Conservation (phyloP, 2,797 vertebrate genomes). For the Erpetoichthys calabaricus region DNA sequence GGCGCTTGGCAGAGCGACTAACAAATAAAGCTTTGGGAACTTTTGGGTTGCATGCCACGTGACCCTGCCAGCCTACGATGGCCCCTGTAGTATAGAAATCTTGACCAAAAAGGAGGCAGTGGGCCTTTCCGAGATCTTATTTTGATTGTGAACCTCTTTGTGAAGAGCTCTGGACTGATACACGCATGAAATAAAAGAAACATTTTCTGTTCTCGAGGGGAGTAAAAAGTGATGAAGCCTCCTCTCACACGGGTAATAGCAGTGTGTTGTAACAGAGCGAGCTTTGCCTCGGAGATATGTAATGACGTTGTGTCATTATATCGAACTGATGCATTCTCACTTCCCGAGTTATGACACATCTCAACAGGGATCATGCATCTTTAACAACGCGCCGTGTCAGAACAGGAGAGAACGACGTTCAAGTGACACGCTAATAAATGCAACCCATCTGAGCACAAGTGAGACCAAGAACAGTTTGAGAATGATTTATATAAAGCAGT, state of each 20-base stretch:
- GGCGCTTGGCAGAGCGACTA: too few species aligned
- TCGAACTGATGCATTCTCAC: not conserved
- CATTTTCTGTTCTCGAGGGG: too few species aligned
- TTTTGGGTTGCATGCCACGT: too few species aligned
- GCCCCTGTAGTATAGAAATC: too few species aligned
- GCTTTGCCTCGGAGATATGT: not conserved
- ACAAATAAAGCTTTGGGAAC: too few species aligned
- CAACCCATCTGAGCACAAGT: constrained; percentile 2
- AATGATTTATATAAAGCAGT: constrained; percentile 6
- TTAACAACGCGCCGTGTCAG: not conserved
- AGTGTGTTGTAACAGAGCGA: not conserved
- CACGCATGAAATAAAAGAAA: too few species aligned
- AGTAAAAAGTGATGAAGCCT: too few species aligned
- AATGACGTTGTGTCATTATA: not conserved
- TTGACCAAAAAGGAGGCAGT: too few species aligned
- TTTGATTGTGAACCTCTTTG: too few species aligned
- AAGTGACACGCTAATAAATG: not conserved
- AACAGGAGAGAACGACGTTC: not conserved
- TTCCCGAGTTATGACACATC: not conserved
- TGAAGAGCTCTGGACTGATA: too few species aligned
- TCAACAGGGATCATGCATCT: not conserved
- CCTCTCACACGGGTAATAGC: not conserved
- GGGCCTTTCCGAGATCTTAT: too few species aligned
- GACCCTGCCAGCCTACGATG: too few species aligned
- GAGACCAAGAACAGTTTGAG: constrained; percentile 5